Base-by-base conservation (phyloP, 1,140 invertebrate species). In the Archivesica marissinica region DNA sequence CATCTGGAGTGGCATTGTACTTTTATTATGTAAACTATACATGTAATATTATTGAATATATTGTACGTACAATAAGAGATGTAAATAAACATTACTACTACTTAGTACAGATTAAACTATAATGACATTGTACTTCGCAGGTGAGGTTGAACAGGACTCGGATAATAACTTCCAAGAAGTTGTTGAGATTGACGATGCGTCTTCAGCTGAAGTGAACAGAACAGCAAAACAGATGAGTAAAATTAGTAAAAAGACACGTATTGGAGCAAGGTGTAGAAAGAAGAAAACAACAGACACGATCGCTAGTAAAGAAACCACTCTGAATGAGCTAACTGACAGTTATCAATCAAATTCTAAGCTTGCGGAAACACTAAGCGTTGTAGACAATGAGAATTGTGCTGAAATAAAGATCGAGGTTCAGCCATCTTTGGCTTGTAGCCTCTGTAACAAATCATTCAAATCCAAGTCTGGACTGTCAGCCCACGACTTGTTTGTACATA, bases 401-500 rank as follows among this genome's bases (percentile, higher is more conserved):
- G n/a, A 54, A 54, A 54, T n/a, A 4, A 7, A 54, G n/a, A 4
- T 11, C 25, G 52, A n/a, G 25, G 15, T 13, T 54, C 7, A 7
- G 4, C 15, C 59, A 17, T 13, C 9, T 2, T 64, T 35, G 15
- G 15, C 13, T 2, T 64, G 59, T 64, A 28, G 9, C 2, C 11
- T 17, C 33, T 64, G 59, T 64, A 64, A 35, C 28, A 64, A 64
- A 64, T 25, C 0, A 17, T 64, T 64, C n/a, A 64, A 64, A 35
- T 35, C 30, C n/a, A 15, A 64, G 38, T 30, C 59, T 35, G 59
- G 59, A 17, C 30, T 64, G 59, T 17, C 30, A 35, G 20, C 59
- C 6, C 59, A 64, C n/a, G 13, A 35, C 3, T 17, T 15, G 15
- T 64, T 35, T 20, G n/a, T 64, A 4, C 59, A 64, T 17, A 33